Base-by-base conservation (phyloP, 2,888 invertebrate species). In the Theristus sp. region DNA sequence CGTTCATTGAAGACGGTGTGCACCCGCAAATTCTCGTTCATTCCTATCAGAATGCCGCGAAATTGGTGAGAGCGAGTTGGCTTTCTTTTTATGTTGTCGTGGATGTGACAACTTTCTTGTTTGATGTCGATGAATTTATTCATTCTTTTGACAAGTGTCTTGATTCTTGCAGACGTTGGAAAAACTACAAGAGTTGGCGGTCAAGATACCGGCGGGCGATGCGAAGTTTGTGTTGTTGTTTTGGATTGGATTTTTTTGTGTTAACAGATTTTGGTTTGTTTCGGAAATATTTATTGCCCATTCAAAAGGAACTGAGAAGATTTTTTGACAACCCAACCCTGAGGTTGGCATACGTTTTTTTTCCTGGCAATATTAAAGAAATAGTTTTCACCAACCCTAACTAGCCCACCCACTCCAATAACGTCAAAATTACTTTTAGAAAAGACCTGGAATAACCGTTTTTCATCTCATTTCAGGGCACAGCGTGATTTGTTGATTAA, bases 21-120 rank as follows among this genome's bases (percentile, higher is more conserved):
- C 96, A 98, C 75, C 90, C 98, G 0, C 84, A 94, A 61, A 82
- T 93, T 60, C 85, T 98, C 59, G 87, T 94, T 61, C 84, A 85
- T 66, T 86, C 96, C 0, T 83, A 90, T 61, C 83, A 93, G 55
- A 84, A 84, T 64, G 89, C 91, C 0, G 80, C 87, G n/a, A 79
- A 82, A 64, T 76, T 94, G 59, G 79, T 72, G 62, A 60, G 49
- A 46, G 24, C 17, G 46, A 25, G 53, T 52, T 17, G 24, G 25
- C 10, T 26, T 57, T 56, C n/a, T 13, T 0, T 17, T 2, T 31
- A 1, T 30, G 49, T 38, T 49, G n/a, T 31, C 22, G 58, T 61
- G 22, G 10, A 20, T 10, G 3, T 60, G n/a, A 26, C 17, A 56
- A 29, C n/a, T 24, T 6, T 49, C 17, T 17, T 38, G 10, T n/a